A percentile compares a stretch with the other conserved stretches of the same genome.
Conservation (phyloP, 37 sponge, comb jelly and placozoan species). For the Lycopodina hypogea region DNA sequence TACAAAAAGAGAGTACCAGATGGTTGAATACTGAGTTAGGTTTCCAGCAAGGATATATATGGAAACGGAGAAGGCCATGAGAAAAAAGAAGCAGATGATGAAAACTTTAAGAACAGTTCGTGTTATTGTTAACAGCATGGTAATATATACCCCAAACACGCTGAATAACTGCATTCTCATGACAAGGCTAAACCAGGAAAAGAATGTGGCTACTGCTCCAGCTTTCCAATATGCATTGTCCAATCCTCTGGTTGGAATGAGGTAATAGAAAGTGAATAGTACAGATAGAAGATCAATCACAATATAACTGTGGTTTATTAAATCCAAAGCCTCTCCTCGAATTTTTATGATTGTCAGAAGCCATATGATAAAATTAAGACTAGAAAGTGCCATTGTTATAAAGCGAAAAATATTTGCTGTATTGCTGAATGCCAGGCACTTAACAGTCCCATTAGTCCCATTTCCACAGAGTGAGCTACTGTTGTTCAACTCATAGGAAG, state of each 20-base stretch:
- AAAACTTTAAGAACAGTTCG: conserved; percentile 60
- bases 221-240: conserved; percentile 49
- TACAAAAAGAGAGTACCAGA: conserved; percentile 60
- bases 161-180: conserved; percentile 66
- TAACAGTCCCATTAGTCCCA: neutral
- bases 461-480: neutral
- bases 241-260: conserved; percentile 27
- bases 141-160: conserved; percentile 80
- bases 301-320: conserved; percentile 17
- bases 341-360: conserved; percentile 1
- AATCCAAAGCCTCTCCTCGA: conserved; percentile 23
- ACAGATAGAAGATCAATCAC: conserved; percentile 42
- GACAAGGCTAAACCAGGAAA: conserved; percentile 76
- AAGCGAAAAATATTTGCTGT: conserved; percentile 38
- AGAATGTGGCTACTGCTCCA: conserved; percentile 76
- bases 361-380: conserved; percentile 31
- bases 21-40: conserved; percentile 22
- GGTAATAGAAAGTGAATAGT: conserved; percentile 43
- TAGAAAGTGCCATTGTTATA: conserved; percentile 17
- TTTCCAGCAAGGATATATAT: conserved; percentile 72
- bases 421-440: neutral
- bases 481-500: neutral
- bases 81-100: conserved; percentile 41
- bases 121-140: conserved; percentile 82
- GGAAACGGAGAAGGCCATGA: conserved; percentile 71